Percentiles rank a stretch among this genome's conserved stretches.
These are phyloP conservation scores for Panopea generosa DNA, from an alignment of 2,888 invertebrate genomes.

Conservation along the genomic window DNA sequence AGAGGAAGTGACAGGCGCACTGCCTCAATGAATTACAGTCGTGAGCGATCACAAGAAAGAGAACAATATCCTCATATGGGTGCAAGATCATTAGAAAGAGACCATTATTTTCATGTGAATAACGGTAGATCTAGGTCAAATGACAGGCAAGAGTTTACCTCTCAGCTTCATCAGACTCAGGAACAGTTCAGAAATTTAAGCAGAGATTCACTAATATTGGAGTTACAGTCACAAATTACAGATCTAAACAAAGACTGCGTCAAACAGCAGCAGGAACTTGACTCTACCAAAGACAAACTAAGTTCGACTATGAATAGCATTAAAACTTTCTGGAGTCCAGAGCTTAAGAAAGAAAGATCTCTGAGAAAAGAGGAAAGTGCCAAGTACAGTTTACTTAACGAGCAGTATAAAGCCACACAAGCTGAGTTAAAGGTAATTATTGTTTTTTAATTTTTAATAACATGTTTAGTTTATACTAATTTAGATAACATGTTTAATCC, in stretches of 20 bases:
- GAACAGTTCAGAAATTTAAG: conserved; percentile 68
- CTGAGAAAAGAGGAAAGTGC: conserved; percentile 98
- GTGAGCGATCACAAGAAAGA: conserved; percentile 89
- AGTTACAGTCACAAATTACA: conserved; percentile 91
- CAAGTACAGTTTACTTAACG: conserved; percentile 97
- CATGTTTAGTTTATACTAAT: too few relatives aligned
- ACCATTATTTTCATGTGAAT: conserved; percentile 70
- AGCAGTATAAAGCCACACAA: conserved; percentile 97
- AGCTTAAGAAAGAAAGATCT: conserved; percentile 98
- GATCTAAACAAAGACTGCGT: conserved; percentile 97
- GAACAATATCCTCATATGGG: conserved; percentile 83
- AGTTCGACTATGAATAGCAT: conserved; percentile 99
- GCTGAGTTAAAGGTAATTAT: conserved; percentile 95
- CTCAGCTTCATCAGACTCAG: conserved; percentile 67
- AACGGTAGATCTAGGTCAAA: conserved; percentile 76
- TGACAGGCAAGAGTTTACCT: conserved; percentile 76
- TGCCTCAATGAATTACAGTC: conserved; percentile 61
- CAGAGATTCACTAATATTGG: conserved; percentile 82
- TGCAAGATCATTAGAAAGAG: conserved; percentile 82
- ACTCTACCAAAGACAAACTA: conserved; percentile 97
- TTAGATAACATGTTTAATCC: too few relatives aligned
- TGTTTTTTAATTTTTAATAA: not conserved
- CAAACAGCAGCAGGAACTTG: conserved; percentile 87
- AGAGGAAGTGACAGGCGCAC: conserved; percentile 42
- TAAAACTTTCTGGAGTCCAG: conserved; percentile 99